Evolutionary conservation across 23 tunicate species (phyloP), one percentile per base, ranked within the genome.

Genomic region (Styela plicata): DNA sequence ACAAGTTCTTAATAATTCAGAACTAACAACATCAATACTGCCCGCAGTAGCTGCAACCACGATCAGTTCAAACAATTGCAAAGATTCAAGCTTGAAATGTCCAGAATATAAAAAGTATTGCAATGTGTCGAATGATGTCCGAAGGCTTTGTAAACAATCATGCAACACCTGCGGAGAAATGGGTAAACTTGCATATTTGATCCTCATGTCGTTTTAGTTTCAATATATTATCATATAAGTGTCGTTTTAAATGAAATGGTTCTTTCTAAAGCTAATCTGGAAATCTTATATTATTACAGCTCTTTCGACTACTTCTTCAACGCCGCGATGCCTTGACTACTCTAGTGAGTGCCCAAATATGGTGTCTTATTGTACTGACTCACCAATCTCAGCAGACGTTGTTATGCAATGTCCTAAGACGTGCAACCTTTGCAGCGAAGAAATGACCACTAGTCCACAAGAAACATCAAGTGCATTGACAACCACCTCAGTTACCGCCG

Each of bases 361-460:
- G 66, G 24, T 36, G 24, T 24, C 23, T 20, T 76, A 33, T 76
- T 76, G 81, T 31, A 76, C 65, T 23, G 66, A 31, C 19, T 76
- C 81, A 22, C 16, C 36, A 21, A 13, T 76, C 0, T 52, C 66
- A 20, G 81, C 18, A 10, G 66, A 76, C n/a, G 66, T 76, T 24
- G 67, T 64, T 7, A 24, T 24, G 31, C 64, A 44, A 0, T 76
- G 81, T 29, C 81, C 81, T 7, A 52, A 76, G 44, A 76, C 81
- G 17, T 76, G 81, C 44, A 29, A 27, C 25, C 31, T 44, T 7
- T 76, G 81, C 81, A 24, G n/a, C 66, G 81, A 17, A 29, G 71
- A 25, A 25, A 24, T 24, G 31, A 73, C 78, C 19, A 73, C 78
- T 24, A 13, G 36, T 24, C 74, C 74, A 27, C 37, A 29, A 34